Conservation (phyloP, 2,797 vertebrate genomes). For the Tolypeutes matacus region DNA sequence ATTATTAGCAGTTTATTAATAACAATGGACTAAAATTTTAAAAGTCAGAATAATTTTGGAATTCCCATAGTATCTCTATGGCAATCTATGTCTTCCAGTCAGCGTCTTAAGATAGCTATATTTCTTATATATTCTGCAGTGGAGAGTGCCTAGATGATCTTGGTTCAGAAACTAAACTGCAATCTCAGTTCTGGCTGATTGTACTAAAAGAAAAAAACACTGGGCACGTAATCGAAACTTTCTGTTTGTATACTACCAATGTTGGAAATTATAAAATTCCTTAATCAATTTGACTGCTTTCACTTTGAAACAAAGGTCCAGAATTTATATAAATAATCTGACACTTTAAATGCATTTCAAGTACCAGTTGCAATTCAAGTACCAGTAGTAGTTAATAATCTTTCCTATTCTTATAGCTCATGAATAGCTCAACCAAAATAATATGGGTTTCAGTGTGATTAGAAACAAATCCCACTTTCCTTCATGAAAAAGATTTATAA, state of each 20-base stretch:
- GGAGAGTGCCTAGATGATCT: not conserved
- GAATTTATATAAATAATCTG: not conserved
- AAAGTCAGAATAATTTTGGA: not conserved
- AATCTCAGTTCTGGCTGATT: not conserved
- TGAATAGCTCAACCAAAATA: slow-evolving; percentile 7
- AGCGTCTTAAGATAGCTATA: not conserved
- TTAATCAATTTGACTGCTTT: not conserved
- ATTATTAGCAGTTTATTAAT: not conserved
- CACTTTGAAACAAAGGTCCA: not conserved
- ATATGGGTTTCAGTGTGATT: not conserved
- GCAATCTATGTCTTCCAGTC: not conserved
- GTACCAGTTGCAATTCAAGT: not conserved
- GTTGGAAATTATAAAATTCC: not conserved
- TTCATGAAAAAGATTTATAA: not conserved
- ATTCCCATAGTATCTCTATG: not conserved
- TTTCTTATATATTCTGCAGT: not conserved
- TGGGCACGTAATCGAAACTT: not conserved
- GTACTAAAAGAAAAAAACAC: not conserved
- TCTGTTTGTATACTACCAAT: not conserved
- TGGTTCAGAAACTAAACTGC: slow-evolving; percentile 5
- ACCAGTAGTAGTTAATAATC: not conserved
- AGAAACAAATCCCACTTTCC: slow-evolving; percentile 6
- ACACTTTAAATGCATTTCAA: not conserved
- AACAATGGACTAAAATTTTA: not conserved
- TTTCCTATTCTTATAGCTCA: not conserved